Conservation (phyloP, 2,113 vertebrate species). For the Tachuris rubrigastra region DNA sequence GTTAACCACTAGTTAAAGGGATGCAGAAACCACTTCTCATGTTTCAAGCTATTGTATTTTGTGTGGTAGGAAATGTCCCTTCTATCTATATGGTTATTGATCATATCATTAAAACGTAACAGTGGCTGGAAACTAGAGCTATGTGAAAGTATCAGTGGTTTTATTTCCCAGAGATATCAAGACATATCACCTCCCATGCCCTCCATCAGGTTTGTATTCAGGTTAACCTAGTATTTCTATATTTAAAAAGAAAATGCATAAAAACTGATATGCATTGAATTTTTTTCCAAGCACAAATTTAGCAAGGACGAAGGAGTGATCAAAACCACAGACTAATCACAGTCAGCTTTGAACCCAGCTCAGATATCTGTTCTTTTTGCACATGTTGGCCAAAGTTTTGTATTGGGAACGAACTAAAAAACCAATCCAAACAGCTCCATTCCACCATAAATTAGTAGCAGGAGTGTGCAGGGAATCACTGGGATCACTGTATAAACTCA, state of each 20-base stretch:
- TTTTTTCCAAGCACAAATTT: background rate
- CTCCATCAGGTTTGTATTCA: background rate
- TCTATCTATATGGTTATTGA: constrained; percentile 58
- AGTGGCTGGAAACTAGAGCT: constrained; percentile 49
- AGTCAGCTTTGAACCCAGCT: background rate
- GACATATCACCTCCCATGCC: background rate
- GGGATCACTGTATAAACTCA: background rate
- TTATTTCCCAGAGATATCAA: constrained; percentile 42
- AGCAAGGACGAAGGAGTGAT: background rate
- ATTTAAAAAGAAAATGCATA: background rate
- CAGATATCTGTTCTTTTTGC: background rate
- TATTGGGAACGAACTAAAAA: background rate
- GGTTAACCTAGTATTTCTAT: background rate
- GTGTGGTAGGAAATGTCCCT: constrained; percentile 58
- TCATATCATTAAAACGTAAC: constrained; percentile 60
- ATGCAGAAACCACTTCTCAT: constrained; percentile 35
- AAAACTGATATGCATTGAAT: background rate
- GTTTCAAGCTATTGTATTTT: constrained; percentile 52
- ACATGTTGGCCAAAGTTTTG: background rate
- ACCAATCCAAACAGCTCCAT: background rate
- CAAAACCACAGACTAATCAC: background rate
- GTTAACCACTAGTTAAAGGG: constrained; percentile 61
- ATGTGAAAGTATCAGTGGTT: background rate
- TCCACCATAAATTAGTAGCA: background rate
- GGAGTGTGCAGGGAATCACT: background rate